phyloP scores from a whole-genome alignment of 1,140 invertebrate species.

The Drosophila ercepeae region DNA sequence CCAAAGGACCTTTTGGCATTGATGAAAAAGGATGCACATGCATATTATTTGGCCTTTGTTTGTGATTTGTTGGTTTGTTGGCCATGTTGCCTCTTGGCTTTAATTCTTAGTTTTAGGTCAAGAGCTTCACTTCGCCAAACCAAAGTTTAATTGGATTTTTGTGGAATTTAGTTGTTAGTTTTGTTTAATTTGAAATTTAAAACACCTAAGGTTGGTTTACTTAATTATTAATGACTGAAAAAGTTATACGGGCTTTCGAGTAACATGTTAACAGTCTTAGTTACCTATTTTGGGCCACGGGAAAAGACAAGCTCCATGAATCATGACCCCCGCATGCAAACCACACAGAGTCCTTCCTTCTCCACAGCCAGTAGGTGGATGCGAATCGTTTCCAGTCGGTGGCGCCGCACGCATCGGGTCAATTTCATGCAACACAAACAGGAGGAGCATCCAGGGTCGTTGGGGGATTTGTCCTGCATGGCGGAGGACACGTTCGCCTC shows the following conservation, averaged over 20 bases:
- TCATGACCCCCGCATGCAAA: conserved; percentile 47
- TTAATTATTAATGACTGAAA: neutral
- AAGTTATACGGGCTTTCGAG: too few relatives aligned
- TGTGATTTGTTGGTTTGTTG: conserved; percentile 1
- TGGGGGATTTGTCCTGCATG: conserved; percentile 40
- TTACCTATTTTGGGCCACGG: neutral
- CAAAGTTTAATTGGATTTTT: conserved; percentile 31
- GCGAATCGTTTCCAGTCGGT: conserved; percentile 35
- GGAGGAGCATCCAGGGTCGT: conserved; percentile 4
- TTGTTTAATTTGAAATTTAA: neutral
- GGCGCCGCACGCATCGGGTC: conserved; percentile 68
- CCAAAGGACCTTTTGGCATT: conserved; percentile 16
- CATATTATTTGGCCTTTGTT: conserved; percentile 35
- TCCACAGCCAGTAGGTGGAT: conserved; percentile 5
- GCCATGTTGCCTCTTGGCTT: conserved; percentile 21
- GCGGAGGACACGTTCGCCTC: conserved; percentile 60
- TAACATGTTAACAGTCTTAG: neutral
- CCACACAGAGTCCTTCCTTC: neutral
- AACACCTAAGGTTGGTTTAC: neutral
- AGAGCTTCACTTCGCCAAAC: conserved; percentile 1
- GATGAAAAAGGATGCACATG: conserved; percentile 19
- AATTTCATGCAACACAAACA: conserved; percentile 71
- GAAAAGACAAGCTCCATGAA: conserved; percentile 20
- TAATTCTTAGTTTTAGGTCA: conserved; percentile 19
- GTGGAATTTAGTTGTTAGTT: conserved; percentile 13